Conservation (phyloP, 2,113 vertebrate genomes). For the Steatornis caripensis region DNA sequence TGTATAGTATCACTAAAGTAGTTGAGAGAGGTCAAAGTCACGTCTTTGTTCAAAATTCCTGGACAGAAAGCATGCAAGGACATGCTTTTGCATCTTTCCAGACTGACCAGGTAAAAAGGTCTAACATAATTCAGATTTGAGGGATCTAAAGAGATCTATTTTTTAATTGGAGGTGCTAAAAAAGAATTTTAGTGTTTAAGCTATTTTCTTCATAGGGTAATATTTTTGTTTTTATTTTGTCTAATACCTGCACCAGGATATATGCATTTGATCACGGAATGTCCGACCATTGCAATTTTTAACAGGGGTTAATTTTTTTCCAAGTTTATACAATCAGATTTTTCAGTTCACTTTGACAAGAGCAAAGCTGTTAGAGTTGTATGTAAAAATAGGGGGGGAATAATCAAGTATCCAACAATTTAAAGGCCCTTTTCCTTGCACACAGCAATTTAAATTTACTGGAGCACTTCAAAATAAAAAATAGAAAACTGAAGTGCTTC, state of each 20-base stretch:
- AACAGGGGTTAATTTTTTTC: neutral
- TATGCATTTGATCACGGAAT: neutral
- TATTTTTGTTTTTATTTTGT: neutral
- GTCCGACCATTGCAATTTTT: neutral
- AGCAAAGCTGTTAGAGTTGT: neutral
- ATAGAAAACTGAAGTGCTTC: too few relatives aligned
- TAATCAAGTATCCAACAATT: slow-evolving; percentile 5
- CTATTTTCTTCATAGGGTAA: neutral
- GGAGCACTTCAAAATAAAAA: neutral
- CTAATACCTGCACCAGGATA: neutral
- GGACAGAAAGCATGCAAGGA: neutral
- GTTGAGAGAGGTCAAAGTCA: neutral
- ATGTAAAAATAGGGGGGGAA: neutral
- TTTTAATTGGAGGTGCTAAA: neutral
- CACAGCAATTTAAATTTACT: slow-evolving; percentile 55
- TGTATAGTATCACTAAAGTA: neutral
- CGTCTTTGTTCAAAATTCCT: neutral
- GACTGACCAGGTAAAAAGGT: too few relatives aligned
- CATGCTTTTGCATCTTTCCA: neutral
- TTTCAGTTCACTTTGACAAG: neutral
- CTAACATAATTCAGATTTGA: neutral
- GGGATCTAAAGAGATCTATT: neutral
- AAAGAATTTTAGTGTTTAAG: neutral
- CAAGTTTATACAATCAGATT: neutral
- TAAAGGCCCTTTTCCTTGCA: slow-evolving; percentile 14